phyloP scores from a whole-genome alignment of 2,797 vertebrate species.

The Anisognathus igniventris region DNA sequence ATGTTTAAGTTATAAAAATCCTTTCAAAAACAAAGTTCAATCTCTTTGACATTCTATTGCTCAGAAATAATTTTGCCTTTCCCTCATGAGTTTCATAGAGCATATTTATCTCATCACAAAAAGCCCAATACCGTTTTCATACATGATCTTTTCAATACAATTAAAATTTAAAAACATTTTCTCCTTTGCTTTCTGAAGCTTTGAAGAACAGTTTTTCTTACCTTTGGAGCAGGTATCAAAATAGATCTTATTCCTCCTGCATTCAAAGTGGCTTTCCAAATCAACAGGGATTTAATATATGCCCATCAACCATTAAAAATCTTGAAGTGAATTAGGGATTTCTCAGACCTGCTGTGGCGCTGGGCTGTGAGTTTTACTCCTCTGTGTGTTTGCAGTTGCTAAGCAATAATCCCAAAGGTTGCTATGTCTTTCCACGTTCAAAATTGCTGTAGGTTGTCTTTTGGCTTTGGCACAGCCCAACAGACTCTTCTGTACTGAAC shows the following conservation, averaged over 20 bases:
- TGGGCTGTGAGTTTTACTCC: conserved; percentile 25
- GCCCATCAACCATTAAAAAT: conserved; percentile 39
- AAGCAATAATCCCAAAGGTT: conserved; percentile 70
- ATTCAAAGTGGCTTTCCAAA: conserved; percentile 32
- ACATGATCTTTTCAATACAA: neutral
- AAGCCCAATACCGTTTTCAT: neutral
- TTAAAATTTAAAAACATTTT: neutral
- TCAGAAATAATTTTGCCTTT: neutral
- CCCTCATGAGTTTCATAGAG: neutral
- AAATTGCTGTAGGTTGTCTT: conserved; percentile 53
- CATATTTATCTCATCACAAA: neutral
- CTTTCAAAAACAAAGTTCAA: neutral
- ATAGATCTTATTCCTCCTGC: conserved; percentile 2
- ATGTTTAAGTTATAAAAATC: neutral
- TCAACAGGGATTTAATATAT: conserved; percentile 25
- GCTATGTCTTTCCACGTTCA: conserved; percentile 20
- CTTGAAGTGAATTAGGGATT: conserved; percentile 13
- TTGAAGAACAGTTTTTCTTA: conserved; percentile 36
- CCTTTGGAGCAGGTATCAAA: conserved; percentile 19
- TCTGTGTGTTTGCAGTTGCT: conserved; percentile 71
- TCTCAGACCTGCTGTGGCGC: conserved; percentile 40
- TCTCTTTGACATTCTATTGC: neutral
- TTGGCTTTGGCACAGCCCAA: conserved; percentile 30
- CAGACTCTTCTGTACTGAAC: neutral
- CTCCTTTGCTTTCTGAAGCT: neutral